These are phyloP conservation scores for Callyntrura guangdongensis DNA, from an alignment of 2,888 invertebrate genomes.

Conservation along the genomic window DNA sequence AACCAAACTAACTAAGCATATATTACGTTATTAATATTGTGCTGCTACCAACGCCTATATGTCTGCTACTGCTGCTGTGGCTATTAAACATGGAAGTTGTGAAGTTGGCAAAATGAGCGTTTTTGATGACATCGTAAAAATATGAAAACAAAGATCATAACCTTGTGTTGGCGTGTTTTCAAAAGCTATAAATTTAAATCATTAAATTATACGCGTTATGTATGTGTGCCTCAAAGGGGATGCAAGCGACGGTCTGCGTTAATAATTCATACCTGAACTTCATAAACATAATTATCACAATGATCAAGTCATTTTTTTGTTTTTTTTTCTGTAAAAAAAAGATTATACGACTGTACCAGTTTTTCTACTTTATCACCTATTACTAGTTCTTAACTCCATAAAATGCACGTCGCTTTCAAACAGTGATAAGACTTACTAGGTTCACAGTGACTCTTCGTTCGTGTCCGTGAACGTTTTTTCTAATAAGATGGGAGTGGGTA, in stretches of 20 bases:
- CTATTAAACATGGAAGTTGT: not conserved
- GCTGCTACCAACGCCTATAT: not conserved
- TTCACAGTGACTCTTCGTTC: constrained; percentile 34
- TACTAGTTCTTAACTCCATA: not conserved
- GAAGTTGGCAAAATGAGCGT: not conserved
- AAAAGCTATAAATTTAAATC: constrained; percentile 65
- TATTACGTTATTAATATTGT: not conserved
- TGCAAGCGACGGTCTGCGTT: constrained; percentile 24
- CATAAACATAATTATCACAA: constrained; percentile 50
- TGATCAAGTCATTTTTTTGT: constrained; percentile 40
- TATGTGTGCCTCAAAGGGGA: not conserved
- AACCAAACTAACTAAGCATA: too few relatives aligned
- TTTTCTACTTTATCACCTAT: constrained; percentile 8
- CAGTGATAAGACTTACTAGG: constrained; percentile 16
- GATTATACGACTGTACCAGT: constrained; percentile 49
- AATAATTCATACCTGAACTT: constrained; percentile 70
- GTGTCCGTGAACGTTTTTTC: constrained; percentile 62
- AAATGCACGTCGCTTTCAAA: constrained; percentile 23
- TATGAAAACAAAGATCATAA: constrained; percentile 59
- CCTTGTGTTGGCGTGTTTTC: constrained; percentile 68
- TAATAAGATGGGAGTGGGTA: constrained; percentile 69
- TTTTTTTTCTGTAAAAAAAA: constrained; percentile 50
- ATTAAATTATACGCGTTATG: constrained; percentile 45
- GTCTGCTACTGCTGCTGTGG: not conserved
- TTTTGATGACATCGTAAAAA: constrained; percentile 48